Evolutionary conservation across 2,888 invertebrate species (phyloP).

Genomic region (Erynnis tages): DNA sequence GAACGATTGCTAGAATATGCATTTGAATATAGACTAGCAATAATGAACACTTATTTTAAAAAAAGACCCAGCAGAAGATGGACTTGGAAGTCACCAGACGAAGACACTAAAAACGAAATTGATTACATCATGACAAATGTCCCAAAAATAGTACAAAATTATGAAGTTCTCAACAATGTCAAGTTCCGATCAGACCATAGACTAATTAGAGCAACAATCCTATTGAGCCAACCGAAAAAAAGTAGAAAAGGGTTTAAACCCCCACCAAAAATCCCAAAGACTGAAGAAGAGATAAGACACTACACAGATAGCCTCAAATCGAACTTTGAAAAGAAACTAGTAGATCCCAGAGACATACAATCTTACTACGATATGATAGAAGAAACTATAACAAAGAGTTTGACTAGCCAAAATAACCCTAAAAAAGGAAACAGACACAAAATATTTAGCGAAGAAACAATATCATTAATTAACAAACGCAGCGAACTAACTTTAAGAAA

Average conservation of each 20-base stretch:
- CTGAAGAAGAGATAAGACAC: slow-evolving; percentile 1
- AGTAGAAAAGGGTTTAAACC: slow-evolving; percentile 17
- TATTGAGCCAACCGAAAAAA: slow-evolving; percentile 2
- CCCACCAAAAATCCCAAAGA: not conserved
- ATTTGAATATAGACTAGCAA: not conserved
- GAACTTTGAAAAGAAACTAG: not conserved
- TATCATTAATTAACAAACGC: slow-evolving; percentile 17
- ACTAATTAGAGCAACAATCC: slow-evolving; percentile 20
- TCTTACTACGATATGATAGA: not conserved
- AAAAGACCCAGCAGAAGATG: not conserved
- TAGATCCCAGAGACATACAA: not conserved
- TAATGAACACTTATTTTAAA: not conserved
- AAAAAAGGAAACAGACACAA: slow-evolving; percentile 4
- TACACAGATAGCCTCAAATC: slow-evolving; percentile 1
- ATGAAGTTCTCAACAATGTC: not conserved
- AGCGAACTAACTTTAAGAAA: slow-evolving; percentile 20
- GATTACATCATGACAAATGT: not conserved
- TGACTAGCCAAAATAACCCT: slow-evolving; percentile 6
- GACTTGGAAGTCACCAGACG: not conserved
- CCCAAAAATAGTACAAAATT: not conserved
- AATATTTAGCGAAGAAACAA: slow-evolving; percentile 23
- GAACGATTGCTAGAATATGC: not conserved
- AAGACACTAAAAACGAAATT: not conserved
- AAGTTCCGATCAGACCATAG: slow-evolving; percentile 15
- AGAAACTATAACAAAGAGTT: slow-evolving; percentile 1